These are phyloP conservation scores for Neria commutata DNA, from an alignment of 2,888 invertebrate species.

Conservation along the genomic window DNA sequence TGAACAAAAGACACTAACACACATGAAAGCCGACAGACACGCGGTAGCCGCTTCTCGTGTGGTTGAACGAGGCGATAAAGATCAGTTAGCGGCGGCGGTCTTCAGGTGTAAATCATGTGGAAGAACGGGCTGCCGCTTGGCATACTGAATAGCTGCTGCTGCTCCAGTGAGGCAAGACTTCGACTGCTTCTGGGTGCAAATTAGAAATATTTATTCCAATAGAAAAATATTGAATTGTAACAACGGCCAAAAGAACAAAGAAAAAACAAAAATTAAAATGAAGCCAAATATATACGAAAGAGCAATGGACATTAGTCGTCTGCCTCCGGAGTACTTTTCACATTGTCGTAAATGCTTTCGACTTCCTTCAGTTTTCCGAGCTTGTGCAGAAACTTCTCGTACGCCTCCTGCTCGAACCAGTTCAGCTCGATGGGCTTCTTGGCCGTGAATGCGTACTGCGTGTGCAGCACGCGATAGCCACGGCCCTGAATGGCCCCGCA, in stretches of 20 bases:
- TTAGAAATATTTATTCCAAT: no score
- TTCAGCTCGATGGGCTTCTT: constrained; percentile 30
- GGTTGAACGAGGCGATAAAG: background rate
- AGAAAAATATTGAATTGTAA: background rate
- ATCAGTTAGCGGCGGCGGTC: background rate
- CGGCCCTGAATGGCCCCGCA: constrained; percentile 23
- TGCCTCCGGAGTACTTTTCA: constrained; percentile 13
- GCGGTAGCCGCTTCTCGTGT: background rate
- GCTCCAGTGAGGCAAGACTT: no score
- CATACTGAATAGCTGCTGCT: background rate
- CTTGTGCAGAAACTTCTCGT: constrained; percentile 33
- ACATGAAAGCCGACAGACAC: background rate
- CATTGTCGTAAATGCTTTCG: constrained; percentile 45
- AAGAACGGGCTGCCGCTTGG: background rate
- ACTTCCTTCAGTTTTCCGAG: constrained; percentile 35
- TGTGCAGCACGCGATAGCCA: constrained; percentile 35
- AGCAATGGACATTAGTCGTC: background rate
- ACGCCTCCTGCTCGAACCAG: constrained; percentile 23
- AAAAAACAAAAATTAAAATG: background rate
- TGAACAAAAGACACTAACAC: background rate
- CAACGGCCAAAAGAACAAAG: background rate
- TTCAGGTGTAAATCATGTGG: constrained; percentile 2
- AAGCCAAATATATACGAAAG: background rate
- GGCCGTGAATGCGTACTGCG: constrained; percentile 35
- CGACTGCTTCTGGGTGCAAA: no score